A percentile compares a stretch with the other conserved stretches of the same genome.
Evolutionary conservation across 2,888 invertebrate genomes (phyloP).

Genomic region (Brachyptera putata): DNA sequence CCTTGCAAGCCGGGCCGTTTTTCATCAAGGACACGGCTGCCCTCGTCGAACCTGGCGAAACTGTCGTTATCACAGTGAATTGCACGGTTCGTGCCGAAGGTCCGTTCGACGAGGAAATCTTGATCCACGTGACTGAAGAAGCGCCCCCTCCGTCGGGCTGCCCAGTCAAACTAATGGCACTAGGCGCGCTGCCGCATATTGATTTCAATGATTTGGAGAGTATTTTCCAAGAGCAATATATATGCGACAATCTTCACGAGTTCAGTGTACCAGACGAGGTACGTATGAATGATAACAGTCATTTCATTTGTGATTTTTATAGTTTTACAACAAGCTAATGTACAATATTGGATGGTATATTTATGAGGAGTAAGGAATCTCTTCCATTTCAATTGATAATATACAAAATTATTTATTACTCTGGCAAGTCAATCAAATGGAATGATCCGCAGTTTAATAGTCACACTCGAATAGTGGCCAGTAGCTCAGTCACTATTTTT

Average conservation of each 20-base stretch:
- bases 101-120: constrained; percentile 41
- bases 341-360: no score
- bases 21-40: constrained; percentile 42
- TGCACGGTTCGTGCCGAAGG: constrained; percentile 42
- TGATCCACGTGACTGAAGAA: constrained; percentile 43
- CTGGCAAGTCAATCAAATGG: no score
- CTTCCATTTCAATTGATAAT: no score
- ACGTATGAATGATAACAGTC: no score
- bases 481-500: no score
- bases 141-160: constrained; percentile 50
- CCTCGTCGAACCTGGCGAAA: constrained; percentile 40
- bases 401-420: no score
- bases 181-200: constrained; percentile 54
- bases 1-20: constrained; percentile 44
- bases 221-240: constrained; percentile 57
- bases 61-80: constrained; percentile 41
- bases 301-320: no score
- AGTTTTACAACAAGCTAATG: no score
- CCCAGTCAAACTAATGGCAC: constrained; percentile 49
- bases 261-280: constrained; percentile 50
- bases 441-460: no score
- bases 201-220: constrained; percentile 54
- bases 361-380: no score
- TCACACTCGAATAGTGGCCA: no score
- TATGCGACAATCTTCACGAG: constrained; percentile 52